phyloP scores from a whole-genome alignment of 2,888 invertebrate species.

The Eurytoma californica region DNA sequence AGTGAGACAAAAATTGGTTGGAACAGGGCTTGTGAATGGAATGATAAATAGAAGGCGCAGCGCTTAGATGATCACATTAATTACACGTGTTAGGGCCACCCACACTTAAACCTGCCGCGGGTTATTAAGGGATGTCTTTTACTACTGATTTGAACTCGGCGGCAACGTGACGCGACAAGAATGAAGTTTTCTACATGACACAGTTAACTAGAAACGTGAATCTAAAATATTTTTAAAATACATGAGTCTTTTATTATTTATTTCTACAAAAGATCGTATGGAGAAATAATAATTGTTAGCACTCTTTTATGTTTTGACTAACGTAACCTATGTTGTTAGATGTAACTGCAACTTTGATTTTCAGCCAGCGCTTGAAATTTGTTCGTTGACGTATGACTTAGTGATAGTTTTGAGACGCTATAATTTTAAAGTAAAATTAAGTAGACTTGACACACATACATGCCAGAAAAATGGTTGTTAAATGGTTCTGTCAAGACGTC shows the following conservation, averaged over 20 bases:
- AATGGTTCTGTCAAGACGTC: too few species aligned
- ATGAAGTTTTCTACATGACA: too few species aligned
- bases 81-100: slow-evolving; percentile 65
- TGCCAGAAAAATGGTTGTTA: slow-evolving; percentile 1
- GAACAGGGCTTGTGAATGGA: slow-evolving; percentile 7
- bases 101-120: slow-evolving; percentile 47
- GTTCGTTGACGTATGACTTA: neutral
- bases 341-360: too few species aligned
- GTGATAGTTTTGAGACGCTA: neutral
- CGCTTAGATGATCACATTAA: slow-evolving; percentile 66
- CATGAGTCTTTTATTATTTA: too few species aligned
- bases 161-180: neutral
- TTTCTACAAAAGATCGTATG: too few species aligned
- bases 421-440: neutral
- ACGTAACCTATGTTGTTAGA: too few species aligned
- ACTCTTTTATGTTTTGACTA: too few species aligned
- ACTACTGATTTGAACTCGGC: neutral
- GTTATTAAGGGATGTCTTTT: slow-evolving; percentile 30
- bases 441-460: slow-evolving; percentile 27
- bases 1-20: neutral
- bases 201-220: too few species aligned
- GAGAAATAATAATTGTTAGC: too few species aligned
- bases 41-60: slow-evolving; percentile 41
- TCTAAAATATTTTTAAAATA: too few species aligned
- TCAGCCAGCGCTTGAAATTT: too few species aligned